A percentile compares a stretch with the other conserved stretches of the same genome.
These are phyloP conservation scores for Phymanthus crucifer DNA, from an alignment of 92 coral and sea anemone species.

Conservation along the genomic window DNA sequence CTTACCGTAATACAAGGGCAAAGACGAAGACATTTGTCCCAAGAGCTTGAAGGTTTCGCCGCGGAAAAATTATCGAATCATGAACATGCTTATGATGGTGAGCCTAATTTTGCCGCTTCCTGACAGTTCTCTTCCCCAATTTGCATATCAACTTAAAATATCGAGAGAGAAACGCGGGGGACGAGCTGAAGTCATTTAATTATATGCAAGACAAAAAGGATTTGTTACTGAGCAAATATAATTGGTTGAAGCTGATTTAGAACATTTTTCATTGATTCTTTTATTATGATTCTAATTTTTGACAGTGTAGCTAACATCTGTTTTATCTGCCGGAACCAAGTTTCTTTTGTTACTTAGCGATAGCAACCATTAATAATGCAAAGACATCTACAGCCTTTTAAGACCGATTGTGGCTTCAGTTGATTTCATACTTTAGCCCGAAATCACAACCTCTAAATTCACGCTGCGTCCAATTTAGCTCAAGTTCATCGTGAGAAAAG, in stretches of 20 bases:
- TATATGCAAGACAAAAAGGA: slow-evolving; percentile 1
- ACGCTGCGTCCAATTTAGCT: background rate
- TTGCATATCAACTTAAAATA: slow-evolving; percentile 21
- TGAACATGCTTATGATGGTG: background rate
- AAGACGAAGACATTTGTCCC: slow-evolving; percentile 53
- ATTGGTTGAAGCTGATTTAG: slow-evolving; percentile 11
- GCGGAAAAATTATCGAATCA: background rate
- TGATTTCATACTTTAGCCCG: background rate
- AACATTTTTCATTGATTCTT: slow-evolving; percentile 1
- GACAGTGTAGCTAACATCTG: slow-evolving; percentile 21
- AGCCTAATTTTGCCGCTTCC: slow-evolving; percentile 2
- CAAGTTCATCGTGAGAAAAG: background rate
- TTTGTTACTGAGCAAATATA: background rate
- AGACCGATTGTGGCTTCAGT: background rate
- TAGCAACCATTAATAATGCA: background rate
- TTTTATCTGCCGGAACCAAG: slow-evolving; percentile 12
- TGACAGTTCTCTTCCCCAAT: background rate
- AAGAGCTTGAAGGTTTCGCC: background rate
- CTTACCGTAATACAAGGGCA: slow-evolving; percentile 79
- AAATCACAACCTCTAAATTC: background rate
- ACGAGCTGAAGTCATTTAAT: background rate
- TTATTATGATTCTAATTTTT: slow-evolving; percentile 22
- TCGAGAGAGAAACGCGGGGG: slow-evolving; percentile 21
- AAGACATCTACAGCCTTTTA: background rate
- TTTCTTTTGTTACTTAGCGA: background rate